phyloP scores from a whole-genome alignment of 2,888 invertebrate genomes.

The Temnothorax rugatulus region DNA sequence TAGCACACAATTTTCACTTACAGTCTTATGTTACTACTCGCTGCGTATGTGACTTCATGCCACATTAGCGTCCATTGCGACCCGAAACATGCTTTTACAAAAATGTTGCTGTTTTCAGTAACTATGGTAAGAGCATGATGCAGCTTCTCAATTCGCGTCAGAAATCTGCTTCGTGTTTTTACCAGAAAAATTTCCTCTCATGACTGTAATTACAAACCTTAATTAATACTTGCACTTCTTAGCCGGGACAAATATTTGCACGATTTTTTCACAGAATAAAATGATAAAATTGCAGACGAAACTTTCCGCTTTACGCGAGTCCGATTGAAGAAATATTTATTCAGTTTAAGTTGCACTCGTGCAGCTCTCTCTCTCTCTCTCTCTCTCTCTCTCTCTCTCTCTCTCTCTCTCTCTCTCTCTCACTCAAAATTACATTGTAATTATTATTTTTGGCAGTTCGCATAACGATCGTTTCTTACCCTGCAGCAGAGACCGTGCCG shows the following conservation, averaged over 20 bases:
- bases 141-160: neutral
- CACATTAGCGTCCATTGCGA: neutral
- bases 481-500: neutral
- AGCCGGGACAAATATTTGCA: constrained; percentile 25
- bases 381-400: neutral
- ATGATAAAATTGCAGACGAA: constrained; percentile 28
- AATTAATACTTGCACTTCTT: constrained; percentile 28
- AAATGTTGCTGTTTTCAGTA: constrained; percentile 20
- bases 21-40: constrained; percentile 8
- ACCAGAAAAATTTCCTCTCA: neutral
- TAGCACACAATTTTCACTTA: constrained; percentile 40
- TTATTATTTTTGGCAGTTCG: constrained; percentile 42
- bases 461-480: constrained; percentile 27
- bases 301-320: constrained; percentile 21
- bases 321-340: constrained; percentile 10
- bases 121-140: neutral
- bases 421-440: constrained; percentile 20
- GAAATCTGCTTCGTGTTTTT: constrained; percentile 1
- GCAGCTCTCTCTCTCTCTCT: neutral
- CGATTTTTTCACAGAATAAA: constrained; percentile 23
- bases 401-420: too few species aligned
- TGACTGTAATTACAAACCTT: constrained; percentile 19
- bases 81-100: constrained; percentile 17
- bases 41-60: neutral
- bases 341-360: neutral